Percentiles rank a stretch among this genome's conserved stretches.
Conservation (phyloP, 2,888 invertebrate species). For the Harpalus rufipes region DNA sequence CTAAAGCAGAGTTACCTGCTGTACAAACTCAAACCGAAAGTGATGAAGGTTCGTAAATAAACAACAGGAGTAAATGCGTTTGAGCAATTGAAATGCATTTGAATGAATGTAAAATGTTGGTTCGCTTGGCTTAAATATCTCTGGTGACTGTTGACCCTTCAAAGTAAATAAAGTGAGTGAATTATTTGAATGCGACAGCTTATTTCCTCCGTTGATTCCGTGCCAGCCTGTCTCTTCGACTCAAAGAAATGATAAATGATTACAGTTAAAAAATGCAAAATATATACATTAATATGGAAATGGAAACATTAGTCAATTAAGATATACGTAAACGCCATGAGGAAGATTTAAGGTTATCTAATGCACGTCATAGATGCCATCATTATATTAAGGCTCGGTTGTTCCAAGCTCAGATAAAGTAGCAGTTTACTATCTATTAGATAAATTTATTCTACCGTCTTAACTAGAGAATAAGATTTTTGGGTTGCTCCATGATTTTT, state of each 20-base stretch:
- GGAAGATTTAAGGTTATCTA: too few species aligned
- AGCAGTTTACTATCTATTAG: too few species aligned
- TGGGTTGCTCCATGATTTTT: too few species aligned
- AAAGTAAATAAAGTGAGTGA: constrained; percentile 6
- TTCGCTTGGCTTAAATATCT: background rate
- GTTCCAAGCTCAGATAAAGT: too few species aligned
- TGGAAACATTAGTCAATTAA: background rate
- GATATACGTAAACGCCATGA: background rate
- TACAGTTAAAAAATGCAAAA: background rate
- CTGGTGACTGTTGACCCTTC: background rate
- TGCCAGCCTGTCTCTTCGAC: background rate
- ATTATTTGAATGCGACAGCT: constrained; percentile 1
- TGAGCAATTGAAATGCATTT: background rate
- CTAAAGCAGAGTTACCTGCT: too few species aligned
- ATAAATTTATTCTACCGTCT: too few species aligned
- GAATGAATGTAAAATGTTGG: constrained; percentile 4
- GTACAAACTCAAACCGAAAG: background rate
- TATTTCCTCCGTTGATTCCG: background rate
- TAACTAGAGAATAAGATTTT: too few species aligned
- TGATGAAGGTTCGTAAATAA: background rate
- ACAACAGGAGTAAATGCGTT: background rate
- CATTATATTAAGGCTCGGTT: too few species aligned
- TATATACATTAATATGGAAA: background rate
- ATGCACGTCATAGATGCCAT: too few species aligned
- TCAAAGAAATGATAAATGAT: background rate